Evolutionary conservation across 2,888 invertebrate species (phyloP).

Genomic region (Apamea sordens): DNA sequence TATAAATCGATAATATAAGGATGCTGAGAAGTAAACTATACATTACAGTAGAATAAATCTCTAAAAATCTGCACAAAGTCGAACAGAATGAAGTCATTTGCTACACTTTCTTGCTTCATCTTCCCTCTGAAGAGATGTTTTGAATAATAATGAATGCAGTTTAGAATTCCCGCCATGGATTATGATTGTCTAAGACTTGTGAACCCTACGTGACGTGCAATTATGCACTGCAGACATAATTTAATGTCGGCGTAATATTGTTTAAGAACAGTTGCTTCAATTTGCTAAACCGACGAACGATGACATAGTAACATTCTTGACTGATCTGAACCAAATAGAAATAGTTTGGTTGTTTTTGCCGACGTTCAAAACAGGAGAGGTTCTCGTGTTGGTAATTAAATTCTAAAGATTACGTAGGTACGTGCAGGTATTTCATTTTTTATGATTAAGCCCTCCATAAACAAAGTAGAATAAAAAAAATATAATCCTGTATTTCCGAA

Average conservation of each 20-base stretch:
- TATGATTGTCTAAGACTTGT: constrained; percentile 12
- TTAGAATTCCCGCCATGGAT: neutral
- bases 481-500: neutral
- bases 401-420: neutral
- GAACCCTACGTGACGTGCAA: constrained; percentile 45
- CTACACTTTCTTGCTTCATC: neutral
- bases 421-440: neutral
- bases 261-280: constrained; percentile 13
- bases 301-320: neutral
- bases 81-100: constrained; percentile 8
- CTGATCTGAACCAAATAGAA: neutral
- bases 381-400: neutral
- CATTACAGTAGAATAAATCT: neutral
- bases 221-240: constrained; percentile 37
- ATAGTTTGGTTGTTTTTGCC: neutral
- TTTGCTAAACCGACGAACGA: constrained; percentile 15
- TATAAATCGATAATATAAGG: neutral
- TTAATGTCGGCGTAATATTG: constrained; percentile 39
- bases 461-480: neutral
- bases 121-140: constrained; percentile 1
- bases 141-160: constrained; percentile 30
- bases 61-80: neutral
- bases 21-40: neutral
- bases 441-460: neutral
- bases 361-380: neutral